Conservation (phyloP, 2,888 invertebrate species). For the Sinhomidia bicolor region DNA sequence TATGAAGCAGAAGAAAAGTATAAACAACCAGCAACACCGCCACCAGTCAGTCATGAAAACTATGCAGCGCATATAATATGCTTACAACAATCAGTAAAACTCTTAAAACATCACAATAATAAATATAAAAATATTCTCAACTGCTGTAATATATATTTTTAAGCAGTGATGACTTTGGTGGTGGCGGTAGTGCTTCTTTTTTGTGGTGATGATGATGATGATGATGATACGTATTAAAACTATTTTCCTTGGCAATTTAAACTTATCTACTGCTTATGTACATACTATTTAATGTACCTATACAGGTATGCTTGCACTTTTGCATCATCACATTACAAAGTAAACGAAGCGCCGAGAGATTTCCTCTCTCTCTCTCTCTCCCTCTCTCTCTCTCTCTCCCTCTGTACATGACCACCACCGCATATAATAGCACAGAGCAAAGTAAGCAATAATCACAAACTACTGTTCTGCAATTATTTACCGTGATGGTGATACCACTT, state of each 20-base stretch:
- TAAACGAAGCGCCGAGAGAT: not conserved
- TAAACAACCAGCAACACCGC: not conserved
- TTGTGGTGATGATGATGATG: too few relatives aligned
- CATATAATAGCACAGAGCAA: not conserved
- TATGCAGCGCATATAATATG: not conserved
- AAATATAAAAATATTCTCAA: not conserved
- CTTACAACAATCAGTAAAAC: not conserved
- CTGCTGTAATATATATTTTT: not conserved
- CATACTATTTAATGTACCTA: too few relatives aligned
- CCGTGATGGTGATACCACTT: conserved; percentile 44
- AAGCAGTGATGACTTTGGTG: not conserved
- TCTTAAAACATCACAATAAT: not conserved
- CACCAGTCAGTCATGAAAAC: not conserved
- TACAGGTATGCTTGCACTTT: not conserved
- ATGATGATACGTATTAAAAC: too few relatives aligned
- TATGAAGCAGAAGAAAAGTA: conserved; percentile 8
- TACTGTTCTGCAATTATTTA: conserved; percentile 13
- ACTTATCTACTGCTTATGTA: not conserved
- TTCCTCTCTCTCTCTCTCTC: not conserved
- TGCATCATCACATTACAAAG: not conserved
- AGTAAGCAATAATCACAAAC: conserved; percentile 46
- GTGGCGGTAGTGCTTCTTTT: not conserved
- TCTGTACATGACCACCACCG: too few relatives aligned
- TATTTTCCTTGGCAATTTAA: not conserved
- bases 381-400: too few relatives aligned